A percentile compares a stretch with the other conserved stretches of the same genome.
These are phyloP conservation scores for Pterophyllum scalare DNA, from an alignment of 2,113 vertebrate species.

Conservation along the genomic window DNA sequence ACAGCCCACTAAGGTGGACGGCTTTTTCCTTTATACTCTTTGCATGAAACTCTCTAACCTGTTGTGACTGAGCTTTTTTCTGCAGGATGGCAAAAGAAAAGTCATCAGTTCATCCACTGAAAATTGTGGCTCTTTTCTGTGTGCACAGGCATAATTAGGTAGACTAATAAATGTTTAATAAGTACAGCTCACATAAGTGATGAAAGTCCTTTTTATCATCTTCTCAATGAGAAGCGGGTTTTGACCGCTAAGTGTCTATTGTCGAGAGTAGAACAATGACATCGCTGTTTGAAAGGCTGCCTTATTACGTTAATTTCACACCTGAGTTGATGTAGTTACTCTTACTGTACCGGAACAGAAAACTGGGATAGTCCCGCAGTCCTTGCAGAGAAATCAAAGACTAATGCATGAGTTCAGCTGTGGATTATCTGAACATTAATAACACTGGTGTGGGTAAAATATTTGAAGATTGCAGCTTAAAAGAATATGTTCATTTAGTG, in stretches of 20 bases:
- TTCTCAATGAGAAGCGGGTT: slow-evolving; percentile 16
- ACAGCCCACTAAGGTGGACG: slow-evolving; percentile 90
- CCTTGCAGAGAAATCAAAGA: slow-evolving; percentile 14
- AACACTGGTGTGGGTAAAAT: neutral
- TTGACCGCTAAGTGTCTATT: slow-evolving; percentile 37
- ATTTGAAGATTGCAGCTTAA: neutral
- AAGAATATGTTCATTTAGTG: neutral
- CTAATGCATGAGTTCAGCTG: neutral
- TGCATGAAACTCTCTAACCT: slow-evolving; percentile 94
- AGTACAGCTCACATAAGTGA: slow-evolving; percentile 14
- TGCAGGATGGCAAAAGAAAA: slow-evolving; percentile 73
- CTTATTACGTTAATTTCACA: slow-evolving; percentile 64
- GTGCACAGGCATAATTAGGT: slow-evolving; percentile 26
- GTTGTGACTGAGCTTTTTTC: slow-evolving; percentile 92
- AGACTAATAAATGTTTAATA: slow-evolving; percentile 53
- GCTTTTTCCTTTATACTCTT: slow-evolving; percentile 98
- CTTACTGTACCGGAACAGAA: slow-evolving; percentile 27
- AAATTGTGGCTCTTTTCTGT: neutral
- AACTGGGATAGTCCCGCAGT: slow-evolving; percentile 22
- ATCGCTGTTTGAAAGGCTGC: slow-evolving; percentile 24
- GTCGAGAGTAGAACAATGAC: slow-evolving; percentile 53
- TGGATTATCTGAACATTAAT: neutral
- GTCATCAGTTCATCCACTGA: slow-evolving; percentile 38
- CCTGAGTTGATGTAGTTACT: slow-evolving; percentile 43
- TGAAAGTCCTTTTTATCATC: slow-evolving; percentile 54